Percentiles rank a stretch among this genome's conserved stretches.
phyloP scores from a whole-genome alignment of 2,888 invertebrate genomes.

The Ichneumoninae sp. region DNA sequence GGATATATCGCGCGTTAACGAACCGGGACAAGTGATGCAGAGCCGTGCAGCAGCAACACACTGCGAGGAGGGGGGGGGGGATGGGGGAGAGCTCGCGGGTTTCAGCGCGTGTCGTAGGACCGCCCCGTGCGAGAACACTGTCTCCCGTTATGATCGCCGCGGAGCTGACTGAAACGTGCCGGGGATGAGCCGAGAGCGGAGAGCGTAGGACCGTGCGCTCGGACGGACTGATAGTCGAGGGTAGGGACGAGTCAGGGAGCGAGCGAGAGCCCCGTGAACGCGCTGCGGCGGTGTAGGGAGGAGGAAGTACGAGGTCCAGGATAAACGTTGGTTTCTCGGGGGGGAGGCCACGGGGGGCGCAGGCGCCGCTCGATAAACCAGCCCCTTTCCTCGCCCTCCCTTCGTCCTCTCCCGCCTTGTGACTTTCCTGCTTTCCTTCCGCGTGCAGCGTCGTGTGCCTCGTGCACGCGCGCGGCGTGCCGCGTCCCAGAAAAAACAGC shows the following conservation, averaged over 20 bases:
- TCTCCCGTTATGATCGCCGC: constrained; percentile 61
- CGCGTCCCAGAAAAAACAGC: not conserved
- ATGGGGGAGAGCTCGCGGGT: not conserved
- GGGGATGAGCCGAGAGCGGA: constrained; percentile 53
- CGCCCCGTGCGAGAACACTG: constrained; percentile 52
- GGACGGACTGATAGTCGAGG: constrained; percentile 47
- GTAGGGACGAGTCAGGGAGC: constrained; percentile 30
- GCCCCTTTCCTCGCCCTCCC: constrained; percentile 64
- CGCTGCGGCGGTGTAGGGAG: not conserved
- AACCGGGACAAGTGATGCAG: constrained; percentile 12
- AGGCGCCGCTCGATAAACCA: constrained; percentile 80
- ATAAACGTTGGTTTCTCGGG: constrained; percentile 60
- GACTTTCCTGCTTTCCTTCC: not conserved
- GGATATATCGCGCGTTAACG: constrained; percentile 2
- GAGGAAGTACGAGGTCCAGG: constrained; percentile 76
- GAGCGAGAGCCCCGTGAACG: constrained; percentile 34
- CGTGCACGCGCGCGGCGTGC: not conserved
- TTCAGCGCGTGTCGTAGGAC: constrained; percentile 58
- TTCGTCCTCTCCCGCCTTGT: constrained; percentile 36
- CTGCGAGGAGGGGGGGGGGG: not conserved
- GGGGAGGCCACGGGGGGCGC: constrained; percentile 53
- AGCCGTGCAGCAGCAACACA: not conserved
- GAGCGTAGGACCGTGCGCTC: constrained; percentile 34
- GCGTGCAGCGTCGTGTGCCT: constrained; percentile 23
- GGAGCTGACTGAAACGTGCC: constrained; percentile 63